Conservation (phyloP, 1,140 invertebrate species). For the Drosophila serrata region DNA sequence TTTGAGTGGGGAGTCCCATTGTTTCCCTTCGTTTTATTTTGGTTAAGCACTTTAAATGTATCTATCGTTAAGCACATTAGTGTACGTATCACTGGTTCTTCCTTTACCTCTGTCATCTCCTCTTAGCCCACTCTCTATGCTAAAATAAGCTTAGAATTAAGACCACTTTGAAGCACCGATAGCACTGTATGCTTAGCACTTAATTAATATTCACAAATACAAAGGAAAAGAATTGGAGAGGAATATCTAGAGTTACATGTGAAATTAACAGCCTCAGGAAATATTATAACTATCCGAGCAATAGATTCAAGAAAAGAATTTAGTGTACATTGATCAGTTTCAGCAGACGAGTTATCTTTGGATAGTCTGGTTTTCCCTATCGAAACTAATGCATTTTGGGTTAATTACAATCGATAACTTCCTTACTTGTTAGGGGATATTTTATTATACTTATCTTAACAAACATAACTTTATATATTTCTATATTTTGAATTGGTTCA, state of each 20-base stretch:
- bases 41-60: constrained; percentile 73
- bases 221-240: not conserved
- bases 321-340: not conserved
- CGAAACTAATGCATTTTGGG: not conserved
- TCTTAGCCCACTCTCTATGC: constrained; percentile 18
- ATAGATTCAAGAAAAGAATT: not conserved
- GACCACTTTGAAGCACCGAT: constrained; percentile 43
- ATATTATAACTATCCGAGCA: not conserved
- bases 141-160: constrained; percentile 69
- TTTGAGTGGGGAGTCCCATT: constrained; percentile 40
- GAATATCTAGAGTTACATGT: not conserved
- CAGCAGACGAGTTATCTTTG: not conserved
- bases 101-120: not conserved
- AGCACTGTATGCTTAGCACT: constrained; percentile 46
- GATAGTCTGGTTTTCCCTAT: not conserved
- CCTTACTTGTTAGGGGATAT: not conserved
- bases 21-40: constrained; percentile 56
- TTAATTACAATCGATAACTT: not conserved
- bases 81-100: constrained; percentile 51
- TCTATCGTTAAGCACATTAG: constrained; percentile 73
- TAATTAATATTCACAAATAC: not conserved
- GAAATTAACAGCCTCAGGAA: not conserved
- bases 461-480: not conserved
- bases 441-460: not conserved
- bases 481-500: not conserved